Conservation (phyloP, 2,888 invertebrate species). For the Cactoblastis cactorum region DNA sequence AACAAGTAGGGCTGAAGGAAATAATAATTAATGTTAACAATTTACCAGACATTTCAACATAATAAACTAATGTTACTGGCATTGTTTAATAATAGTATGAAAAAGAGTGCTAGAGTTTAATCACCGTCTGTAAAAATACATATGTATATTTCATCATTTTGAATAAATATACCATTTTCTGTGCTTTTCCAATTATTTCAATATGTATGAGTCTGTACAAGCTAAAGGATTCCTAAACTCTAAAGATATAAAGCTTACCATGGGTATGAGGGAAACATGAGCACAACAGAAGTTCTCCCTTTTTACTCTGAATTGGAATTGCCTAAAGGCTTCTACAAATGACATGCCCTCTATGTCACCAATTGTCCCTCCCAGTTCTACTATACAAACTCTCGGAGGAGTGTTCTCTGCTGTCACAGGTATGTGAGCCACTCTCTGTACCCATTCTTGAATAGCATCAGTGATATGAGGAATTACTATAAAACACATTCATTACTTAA, state of each 20-base stretch:
- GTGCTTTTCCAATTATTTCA: too few relatives aligned
- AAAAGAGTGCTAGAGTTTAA: too few relatives aligned
- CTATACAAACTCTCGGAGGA: conserved; percentile 88
- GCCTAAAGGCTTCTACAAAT: conserved; percentile 98
- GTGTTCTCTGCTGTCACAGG: conserved; percentile 87
- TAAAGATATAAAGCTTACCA: conserved; percentile 81
- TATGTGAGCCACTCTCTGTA: conserved; percentile 92
- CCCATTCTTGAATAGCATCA: conserved; percentile 99
- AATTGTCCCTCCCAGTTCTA: conserved; percentile 98
- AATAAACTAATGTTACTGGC: too few relatives aligned
- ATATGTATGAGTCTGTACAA: too few relatives aligned
- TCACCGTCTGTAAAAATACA: too few relatives aligned
- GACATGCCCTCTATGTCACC: conserved; percentile 99
- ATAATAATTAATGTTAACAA: too few relatives aligned
- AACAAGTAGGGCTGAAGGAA: too few relatives aligned
- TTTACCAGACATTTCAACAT: too few relatives aligned
- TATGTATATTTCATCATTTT: too few relatives aligned
- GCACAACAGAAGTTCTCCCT: conserved; percentile 97
- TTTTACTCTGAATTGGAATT: conserved; percentile 96
- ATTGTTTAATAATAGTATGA: too few relatives aligned
- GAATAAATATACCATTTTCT: too few relatives aligned
- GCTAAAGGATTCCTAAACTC: too few relatives aligned
- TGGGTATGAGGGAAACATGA: conserved; percentile 97
- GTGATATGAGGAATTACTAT: conserved; percentile 98
- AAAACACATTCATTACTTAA: conserved; percentile 22